These are phyloP conservation scores for Heliothis virescens DNA, from an alignment of 1,140 invertebrate species.

Conservation along the genomic window DNA sequence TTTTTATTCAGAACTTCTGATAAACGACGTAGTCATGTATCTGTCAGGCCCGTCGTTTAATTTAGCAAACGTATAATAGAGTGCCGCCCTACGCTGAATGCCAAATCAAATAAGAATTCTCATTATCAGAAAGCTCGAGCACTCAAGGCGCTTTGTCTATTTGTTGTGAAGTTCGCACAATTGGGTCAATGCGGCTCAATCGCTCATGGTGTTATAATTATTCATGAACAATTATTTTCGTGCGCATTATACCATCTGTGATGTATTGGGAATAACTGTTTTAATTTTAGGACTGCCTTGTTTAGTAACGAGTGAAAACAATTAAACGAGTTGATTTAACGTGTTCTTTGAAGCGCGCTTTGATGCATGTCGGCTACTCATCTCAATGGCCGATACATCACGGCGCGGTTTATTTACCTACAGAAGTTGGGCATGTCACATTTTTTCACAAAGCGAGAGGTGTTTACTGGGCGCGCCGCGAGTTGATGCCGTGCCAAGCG, in stretches of 20 bases:
- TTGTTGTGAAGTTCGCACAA: constrained; percentile 20
- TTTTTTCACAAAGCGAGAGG: constrained; percentile 67
- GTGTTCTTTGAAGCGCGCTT: constrained; percentile 64
- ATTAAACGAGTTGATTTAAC: constrained; percentile 68
- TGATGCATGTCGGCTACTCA: constrained; percentile 46
- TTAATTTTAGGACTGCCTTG: constrained; percentile 43
- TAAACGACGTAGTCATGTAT: constrained; percentile 28
- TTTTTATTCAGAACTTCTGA: constrained; percentile 15
- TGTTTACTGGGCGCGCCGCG: constrained; percentile 64
- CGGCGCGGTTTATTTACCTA: constrained; percentile 65
- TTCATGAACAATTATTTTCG: constrained; percentile 22
- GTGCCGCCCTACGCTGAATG: not conserved
- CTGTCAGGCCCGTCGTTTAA: constrained; percentile 12
- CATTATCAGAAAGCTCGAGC: constrained; percentile 29
- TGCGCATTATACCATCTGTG: constrained; percentile 4
- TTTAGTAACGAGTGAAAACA: constrained; percentile 49
- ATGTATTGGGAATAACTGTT: constrained; percentile 6
- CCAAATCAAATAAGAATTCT: constrained; percentile 26
- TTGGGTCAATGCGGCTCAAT: constrained; percentile 19
- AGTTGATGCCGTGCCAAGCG: constrained; percentile 75
- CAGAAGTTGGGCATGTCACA: constrained; percentile 61
- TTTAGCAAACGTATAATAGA: constrained; percentile 32
- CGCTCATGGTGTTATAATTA: constrained; percentile 16
- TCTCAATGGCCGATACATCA: constrained; percentile 61
- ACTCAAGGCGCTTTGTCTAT: constrained; percentile 21